Conservation (phyloP, 2,113 vertebrate genomes). For the Acanthisitta chloris region DNA sequence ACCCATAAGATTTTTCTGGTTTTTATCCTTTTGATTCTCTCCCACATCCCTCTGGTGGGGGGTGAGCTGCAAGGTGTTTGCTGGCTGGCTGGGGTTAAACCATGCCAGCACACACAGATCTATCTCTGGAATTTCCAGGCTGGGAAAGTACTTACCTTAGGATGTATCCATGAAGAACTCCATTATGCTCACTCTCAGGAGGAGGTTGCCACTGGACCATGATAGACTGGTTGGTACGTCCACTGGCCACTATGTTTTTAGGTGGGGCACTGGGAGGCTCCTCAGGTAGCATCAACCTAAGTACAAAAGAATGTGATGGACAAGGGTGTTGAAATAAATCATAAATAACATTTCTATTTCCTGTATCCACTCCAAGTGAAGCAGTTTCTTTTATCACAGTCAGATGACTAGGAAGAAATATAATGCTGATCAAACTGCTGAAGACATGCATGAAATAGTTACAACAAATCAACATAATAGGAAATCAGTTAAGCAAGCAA, state of each 20-base stretch:
- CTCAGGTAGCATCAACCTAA: slow-evolving; percentile 89
- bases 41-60: no score
- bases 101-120: no score
- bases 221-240: slow-evolving; percentile 95
- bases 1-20: no score
- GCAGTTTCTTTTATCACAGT: neutral
- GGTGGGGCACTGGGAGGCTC: slow-evolving; percentile 93
- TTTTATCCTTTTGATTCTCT: no score
- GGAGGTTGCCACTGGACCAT: slow-evolving; percentile 99
- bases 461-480: slow-evolving; percentile 54
- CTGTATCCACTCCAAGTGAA: neutral
- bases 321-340: neutral
- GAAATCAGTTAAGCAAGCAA: slow-evolving; percentile 58
- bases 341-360: neutral
- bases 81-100: no score
- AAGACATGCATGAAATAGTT: slow-evolving; percentile 39
- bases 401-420: neutral
- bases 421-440: neutral
- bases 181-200: slow-evolving; percentile 91
- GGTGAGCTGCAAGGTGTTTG: no score
- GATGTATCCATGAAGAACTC: slow-evolving; percentile 89
- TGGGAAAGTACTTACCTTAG: slow-evolving; percentile 77
- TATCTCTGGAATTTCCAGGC: neutral
- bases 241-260: slow-evolving; percentile 94
- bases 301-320: neutral